phyloP scores from a whole-genome alignment of 2,113 vertebrate species.

The Anoura caudifer region DNA sequence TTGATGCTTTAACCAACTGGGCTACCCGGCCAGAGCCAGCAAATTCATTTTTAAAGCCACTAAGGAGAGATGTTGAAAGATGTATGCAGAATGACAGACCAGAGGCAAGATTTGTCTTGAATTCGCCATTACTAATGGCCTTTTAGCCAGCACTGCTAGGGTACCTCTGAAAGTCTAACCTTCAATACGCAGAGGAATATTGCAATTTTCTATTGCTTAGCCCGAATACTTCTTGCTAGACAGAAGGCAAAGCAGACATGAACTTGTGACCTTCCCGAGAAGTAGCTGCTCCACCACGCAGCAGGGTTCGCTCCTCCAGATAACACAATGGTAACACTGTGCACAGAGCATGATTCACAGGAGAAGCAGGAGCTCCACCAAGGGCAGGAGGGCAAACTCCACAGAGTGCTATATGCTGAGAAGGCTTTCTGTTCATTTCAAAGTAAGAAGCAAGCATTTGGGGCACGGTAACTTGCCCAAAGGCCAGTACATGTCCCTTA shows the following conservation, averaged over 20 bases:
- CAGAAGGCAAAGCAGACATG: slow-evolving; percentile 24
- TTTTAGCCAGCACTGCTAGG: background rate
- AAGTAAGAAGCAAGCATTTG: background rate
- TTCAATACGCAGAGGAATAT: background rate
- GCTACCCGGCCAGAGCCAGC: background rate
- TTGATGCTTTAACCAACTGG: background rate
- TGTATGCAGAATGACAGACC: background rate
- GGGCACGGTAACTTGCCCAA: background rate
- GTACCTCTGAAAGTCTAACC: background rate
- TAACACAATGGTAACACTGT: slow-evolving; percentile 63
- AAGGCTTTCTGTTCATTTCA: slow-evolving; percentile 38
- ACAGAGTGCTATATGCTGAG: background rate
- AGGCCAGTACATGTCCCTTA: background rate
- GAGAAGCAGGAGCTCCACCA: slow-evolving; percentile 39
- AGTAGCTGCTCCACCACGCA: background rate
- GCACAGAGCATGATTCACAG: slow-evolving; percentile 45
- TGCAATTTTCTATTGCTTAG: background rate
- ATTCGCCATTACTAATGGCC: background rate
- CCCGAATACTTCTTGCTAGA: background rate
- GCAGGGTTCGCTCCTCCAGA: slow-evolving; percentile 16
- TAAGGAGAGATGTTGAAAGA: background rate
- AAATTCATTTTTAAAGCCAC: background rate
- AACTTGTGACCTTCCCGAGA: slow-evolving; percentile 45
- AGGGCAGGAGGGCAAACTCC: slow-evolving; percentile 38
- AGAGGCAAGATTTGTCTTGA: background rate